Evolutionary conservation across 2,888 invertebrate species (phyloP).

Genomic region (Ophion slaviceki): DNA sequence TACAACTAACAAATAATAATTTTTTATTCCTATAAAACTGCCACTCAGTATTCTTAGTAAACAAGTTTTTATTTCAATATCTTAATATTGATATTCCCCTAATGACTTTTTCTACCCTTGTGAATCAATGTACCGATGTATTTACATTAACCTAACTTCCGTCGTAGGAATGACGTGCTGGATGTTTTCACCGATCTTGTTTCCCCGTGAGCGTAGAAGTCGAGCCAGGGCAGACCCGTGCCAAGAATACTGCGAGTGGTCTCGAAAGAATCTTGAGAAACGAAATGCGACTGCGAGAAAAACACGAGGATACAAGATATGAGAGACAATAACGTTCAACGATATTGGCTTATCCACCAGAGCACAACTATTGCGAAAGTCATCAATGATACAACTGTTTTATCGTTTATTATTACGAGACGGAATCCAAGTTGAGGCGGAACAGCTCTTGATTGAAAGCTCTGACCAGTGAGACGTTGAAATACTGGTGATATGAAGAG

Average conservation of each 20-base stretch:
- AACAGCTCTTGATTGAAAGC: slow-evolving; percentile 23
- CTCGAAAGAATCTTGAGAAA: slow-evolving; percentile 23
- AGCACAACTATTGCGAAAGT: slow-evolving; percentile 16
- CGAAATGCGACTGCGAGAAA: slow-evolving; percentile 25
- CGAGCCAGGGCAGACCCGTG: slow-evolving; percentile 13
- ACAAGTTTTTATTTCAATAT: slow-evolving; percentile 4
- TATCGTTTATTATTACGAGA: slow-evolving; percentile 35
- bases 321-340: slow-evolving; percentile 44
- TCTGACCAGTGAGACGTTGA: slow-evolving; percentile 6
- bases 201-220: not conserved
- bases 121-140: slow-evolving; percentile 44
- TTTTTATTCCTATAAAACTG: too few species aligned
- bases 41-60: not conserved
- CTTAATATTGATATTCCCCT: not conserved
- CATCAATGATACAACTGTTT: slow-evolving; percentile 46
- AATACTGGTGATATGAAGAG: not conserved
- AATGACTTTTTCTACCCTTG: slow-evolving; percentile 23
- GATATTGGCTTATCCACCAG: slow-evolving; percentile 47
- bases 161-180: slow-evolving; percentile 29
- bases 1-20: too few species aligned
- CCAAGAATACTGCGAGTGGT: slow-evolving; percentile 46
- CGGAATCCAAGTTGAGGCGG: slow-evolving; percentile 29
- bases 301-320: slow-evolving; percentile 35
- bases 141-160: slow-evolving; percentile 6
- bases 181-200: slow-evolving; percentile 16